A percentile compares a stretch with the other conserved stretches of the same genome.
phyloP scores from a whole-genome alignment of 2,888 invertebrate species.

The Lamellibrachia columna region DNA sequence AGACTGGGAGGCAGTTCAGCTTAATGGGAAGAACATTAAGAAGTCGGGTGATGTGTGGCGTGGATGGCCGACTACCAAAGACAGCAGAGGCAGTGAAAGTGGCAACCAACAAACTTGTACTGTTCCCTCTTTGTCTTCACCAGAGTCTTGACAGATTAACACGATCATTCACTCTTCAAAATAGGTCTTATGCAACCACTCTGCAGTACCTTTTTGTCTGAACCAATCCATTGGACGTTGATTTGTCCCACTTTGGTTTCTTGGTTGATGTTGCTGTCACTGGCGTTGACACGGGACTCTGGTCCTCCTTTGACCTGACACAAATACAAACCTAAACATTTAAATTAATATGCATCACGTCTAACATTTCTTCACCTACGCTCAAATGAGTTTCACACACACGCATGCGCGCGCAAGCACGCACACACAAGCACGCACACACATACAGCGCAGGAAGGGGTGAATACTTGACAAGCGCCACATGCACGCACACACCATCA shows the following conservation, averaged over 20 bases:
- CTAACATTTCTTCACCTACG: neutral
- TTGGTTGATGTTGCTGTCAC: slow-evolving; percentile 39
- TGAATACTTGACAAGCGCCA: neutral
- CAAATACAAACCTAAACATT: neutral
- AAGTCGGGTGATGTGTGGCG: too few species aligned
- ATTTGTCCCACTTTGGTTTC: slow-evolving; percentile 48
- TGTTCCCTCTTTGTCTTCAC: too few species aligned
- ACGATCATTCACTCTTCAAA: too few species aligned
- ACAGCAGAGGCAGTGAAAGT: too few species aligned
- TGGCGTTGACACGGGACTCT: neutral
- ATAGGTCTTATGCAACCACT: too few species aligned
- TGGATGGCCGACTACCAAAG: too few species aligned
- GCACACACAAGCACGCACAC: neutral
- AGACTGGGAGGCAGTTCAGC: too few species aligned
- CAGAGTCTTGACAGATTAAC: too few species aligned
- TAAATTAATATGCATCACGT: neutral
- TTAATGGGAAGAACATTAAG: too few species aligned
- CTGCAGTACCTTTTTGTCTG: slow-evolving; percentile 17
- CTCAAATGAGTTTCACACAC: neutral
- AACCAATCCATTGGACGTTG: slow-evolving; percentile 45
- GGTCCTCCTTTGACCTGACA: neutral
- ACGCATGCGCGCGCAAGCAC: neutral
- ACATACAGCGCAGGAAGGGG: neutral
- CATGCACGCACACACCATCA: neutral
- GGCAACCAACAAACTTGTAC: too few species aligned